Evolutionary conservation across 2,113 vertebrate genomes (phyloP).

Genomic region (Addax nasomaculatus): DNA sequence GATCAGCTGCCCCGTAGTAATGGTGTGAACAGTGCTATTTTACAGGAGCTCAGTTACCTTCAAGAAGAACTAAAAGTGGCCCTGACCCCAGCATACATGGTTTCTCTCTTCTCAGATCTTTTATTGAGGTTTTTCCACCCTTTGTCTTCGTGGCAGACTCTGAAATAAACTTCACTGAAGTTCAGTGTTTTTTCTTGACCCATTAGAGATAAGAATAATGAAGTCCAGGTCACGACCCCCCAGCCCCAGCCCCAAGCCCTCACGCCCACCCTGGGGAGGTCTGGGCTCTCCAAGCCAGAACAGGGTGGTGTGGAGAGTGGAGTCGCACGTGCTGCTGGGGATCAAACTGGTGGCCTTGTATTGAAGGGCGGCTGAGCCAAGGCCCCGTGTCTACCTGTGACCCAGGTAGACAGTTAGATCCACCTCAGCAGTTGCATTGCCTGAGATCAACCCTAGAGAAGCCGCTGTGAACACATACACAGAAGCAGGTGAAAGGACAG

Average conservation of each 20-base stretch:
- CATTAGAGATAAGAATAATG: background rate
- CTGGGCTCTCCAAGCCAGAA: background rate
- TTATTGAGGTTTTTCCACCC: too few species aligned
- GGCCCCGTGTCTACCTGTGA: background rate
- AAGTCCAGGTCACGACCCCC: background rate
- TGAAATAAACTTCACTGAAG: background rate
- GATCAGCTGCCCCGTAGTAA: background rate
- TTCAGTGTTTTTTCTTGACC: background rate
- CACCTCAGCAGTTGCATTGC: background rate
- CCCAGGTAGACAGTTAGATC: background rate
- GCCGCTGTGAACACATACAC: background rate
- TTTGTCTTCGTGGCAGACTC: background rate
- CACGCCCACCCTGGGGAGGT: accelerated
- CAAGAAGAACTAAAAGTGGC: background rate
- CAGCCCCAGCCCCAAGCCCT: background rate
- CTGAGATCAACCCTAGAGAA: background rate
- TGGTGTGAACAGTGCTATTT: accelerated
- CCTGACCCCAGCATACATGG: background rate
- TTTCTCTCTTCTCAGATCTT: too few species aligned
- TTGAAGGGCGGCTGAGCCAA: background rate
- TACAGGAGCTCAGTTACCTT: too few species aligned
- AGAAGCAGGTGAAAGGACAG: background rate
- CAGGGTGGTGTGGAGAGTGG: background rate
- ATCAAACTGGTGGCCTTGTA: background rate
- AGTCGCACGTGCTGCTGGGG: background rate